A percentile compares a stretch with the other conserved stretches of the same genome.
phyloP scores from a whole-genome alignment of 2,113 vertebrate genomes.

The Eublepharis macularius region DNA sequence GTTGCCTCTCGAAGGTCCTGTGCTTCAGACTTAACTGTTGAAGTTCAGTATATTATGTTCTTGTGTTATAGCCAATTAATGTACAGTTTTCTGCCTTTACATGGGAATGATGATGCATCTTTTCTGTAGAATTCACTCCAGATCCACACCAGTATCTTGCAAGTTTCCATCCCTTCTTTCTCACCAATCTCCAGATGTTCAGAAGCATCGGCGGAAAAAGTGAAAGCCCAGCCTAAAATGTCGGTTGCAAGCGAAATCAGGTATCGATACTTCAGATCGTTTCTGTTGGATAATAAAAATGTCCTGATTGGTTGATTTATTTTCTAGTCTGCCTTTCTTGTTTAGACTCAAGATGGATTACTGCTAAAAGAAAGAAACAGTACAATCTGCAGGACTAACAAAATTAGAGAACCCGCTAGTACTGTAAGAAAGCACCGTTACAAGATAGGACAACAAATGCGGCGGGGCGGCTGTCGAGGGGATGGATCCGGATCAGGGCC shows the following conservation, averaged over 20 bases:
- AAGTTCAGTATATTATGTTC: not conserved
- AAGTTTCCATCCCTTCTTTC: constrained; percentile 75
- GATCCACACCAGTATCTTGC: constrained; percentile 75
- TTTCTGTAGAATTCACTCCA: constrained; percentile 61
- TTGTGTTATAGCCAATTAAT: constrained; percentile 8
- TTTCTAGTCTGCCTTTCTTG: too few species aligned
- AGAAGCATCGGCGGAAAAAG: constrained; percentile 63
- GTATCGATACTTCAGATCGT: constrained; percentile 52
- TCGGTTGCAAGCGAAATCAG: constrained; percentile 69
- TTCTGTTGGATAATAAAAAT: constrained; percentile 3
- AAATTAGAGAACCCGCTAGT: too few species aligned
- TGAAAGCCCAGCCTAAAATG: constrained; percentile 54
- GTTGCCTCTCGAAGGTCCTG: not conserved
- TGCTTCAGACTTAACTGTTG: not conserved
- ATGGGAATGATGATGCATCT: not conserved
- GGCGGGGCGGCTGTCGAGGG: too few species aligned
- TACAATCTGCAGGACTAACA: too few species aligned
- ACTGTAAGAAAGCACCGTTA: too few species aligned
- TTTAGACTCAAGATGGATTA: too few species aligned
- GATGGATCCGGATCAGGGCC: too few species aligned
- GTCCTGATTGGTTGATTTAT: too few species aligned
- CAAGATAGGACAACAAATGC: too few species aligned
- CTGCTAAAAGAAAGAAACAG: too few species aligned
- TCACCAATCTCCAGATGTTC: constrained; percentile 51
- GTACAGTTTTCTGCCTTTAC: constrained; percentile 11